Conservation (phyloP, 2,797 vertebrate genomes). For the Syngnathus rostellatus region DNA sequence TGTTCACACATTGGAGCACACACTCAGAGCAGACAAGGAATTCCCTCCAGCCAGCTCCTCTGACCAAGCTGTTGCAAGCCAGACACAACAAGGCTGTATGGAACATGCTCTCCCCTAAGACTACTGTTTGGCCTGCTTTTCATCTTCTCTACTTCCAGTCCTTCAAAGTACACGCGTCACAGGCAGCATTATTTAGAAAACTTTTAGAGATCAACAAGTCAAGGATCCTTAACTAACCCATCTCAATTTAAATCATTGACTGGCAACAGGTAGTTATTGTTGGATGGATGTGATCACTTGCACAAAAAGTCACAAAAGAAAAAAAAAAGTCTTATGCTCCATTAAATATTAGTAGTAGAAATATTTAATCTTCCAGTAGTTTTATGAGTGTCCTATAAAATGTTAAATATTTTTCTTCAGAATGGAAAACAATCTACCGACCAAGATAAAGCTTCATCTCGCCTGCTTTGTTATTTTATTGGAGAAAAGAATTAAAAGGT, state of each 20-base stretch:
- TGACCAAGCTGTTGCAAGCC: constrained; percentile 35
- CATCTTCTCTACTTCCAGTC: constrained; percentile 24
- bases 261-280: neutral
- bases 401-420: neutral
- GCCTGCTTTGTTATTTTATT: neutral
- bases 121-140: constrained; percentile 56
- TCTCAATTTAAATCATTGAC: neutral
- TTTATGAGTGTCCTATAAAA: neutral
- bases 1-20: constrained; percentile 5
- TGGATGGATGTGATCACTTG: neutral
- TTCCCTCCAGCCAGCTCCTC: constrained; percentile 35
- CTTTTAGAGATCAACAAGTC: no score
- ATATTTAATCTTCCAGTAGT: constrained; percentile 2
- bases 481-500: neutral
- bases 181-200: neutral
- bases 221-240: no score
- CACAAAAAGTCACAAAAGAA: neutral
- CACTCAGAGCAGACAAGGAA: constrained; percentile 37
- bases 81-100: constrained; percentile 59
- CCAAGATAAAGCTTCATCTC: neutral
- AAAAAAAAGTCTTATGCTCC: neutral
- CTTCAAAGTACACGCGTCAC: neutral
- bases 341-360: neutral
- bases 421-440: neutral
- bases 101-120: constrained; percentile 47